Base-by-base conservation (phyloP, 2,888 invertebrate species). In the Drosophila prostipennis region DNA sequence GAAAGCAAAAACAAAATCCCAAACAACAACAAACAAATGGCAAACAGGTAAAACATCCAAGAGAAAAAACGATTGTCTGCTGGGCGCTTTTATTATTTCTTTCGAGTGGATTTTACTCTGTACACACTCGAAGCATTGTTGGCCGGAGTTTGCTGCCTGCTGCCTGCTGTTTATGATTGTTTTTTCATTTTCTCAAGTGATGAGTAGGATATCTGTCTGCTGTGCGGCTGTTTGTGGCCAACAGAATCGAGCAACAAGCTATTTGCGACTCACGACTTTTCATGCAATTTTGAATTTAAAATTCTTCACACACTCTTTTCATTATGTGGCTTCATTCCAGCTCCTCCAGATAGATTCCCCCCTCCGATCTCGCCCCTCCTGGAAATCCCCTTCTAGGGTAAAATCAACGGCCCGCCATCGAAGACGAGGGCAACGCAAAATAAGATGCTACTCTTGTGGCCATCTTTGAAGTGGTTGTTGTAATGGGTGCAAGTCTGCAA, bases 261-360 rank as follows among this genome's bases (percentile, higher is more conserved):
- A 85, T 89, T 89, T 89, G 88, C 84, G 89, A 89, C 85, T 86
- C 85, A 86, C 85, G 85, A 86, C 87, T 86, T 86, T 86, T 89
- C 89, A 89, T 89, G 85, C 88, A 82, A 86, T 88, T 86, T 85
- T 87, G 89, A 85, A 85, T 85, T 89, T 85, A 87, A 85, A 85
- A 85, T 88, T 89, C 85, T 89, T 89, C 88, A 85, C 89, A 85
- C 84, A 85, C 89, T 85, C 84, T 87, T 85, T 89, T 85, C 88
- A 85, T 85, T 85, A 85, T 84, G 89, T 83, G 69, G 84, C 84
- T 83, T 64, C 80, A 74, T 74, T 76, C 77, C 82, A 68, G 68
- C 64, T 65, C 45, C 69, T 34, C 69, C 55, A 63, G 61, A 64
- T 63, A 65, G 65, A 32, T 48, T 19, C 55, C 49, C 16, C 39